Evolutionary conservation across 2,797 vertebrate species (phyloP), one percentile per base, ranked within the genome.

Genomic region (Hyperoplus lanceolatus): DNA sequence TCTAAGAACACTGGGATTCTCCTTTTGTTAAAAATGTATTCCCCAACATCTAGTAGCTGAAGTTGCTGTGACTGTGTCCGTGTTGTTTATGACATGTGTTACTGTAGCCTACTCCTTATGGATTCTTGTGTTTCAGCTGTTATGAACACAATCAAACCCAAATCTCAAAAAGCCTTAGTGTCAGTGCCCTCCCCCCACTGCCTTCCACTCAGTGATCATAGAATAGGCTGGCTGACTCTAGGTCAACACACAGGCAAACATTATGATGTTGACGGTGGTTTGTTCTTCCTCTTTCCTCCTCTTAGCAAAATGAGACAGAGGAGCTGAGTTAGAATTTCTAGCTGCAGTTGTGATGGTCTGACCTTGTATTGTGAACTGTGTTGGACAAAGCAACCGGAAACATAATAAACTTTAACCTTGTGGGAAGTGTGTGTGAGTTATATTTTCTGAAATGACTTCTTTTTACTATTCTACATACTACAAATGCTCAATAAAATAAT

Each of bases 361-460:
- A 73, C 56, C 53, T 64, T 50, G 72, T 81, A 71, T 78, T 87
- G 57, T 46, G 46, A 55, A 62, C 41, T 56, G 75, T 83, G 80
- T 72, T 46, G 53, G 51, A 80, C 68, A 57, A 54, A 53, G 11
- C 36, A 43, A 80, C 29, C 48, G 84, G 51, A 79, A 81, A 82
- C 39, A 72, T 38, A 91, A 93, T 92, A 91, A 93, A 92, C 53
- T 4, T 79, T 42, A 83, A 70, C 49, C 55, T 73, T 7, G 42
- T 75, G 16, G 14, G 0, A 10, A 5, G 39, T 41, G 6, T 36
- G 16, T 80, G 72, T 77, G 0, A 51, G 6, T 36, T 38, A n/a
- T 74, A 58, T 64, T 9, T 14, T 36, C 3, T 41, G 1, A 14
- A 16, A 18, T n/a, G 0, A 64, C 39, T 54, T 3, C 29, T 29